phyloP scores from a whole-genome alignment of 2,888 invertebrate species.

The Deilephila porcellus region DNA sequence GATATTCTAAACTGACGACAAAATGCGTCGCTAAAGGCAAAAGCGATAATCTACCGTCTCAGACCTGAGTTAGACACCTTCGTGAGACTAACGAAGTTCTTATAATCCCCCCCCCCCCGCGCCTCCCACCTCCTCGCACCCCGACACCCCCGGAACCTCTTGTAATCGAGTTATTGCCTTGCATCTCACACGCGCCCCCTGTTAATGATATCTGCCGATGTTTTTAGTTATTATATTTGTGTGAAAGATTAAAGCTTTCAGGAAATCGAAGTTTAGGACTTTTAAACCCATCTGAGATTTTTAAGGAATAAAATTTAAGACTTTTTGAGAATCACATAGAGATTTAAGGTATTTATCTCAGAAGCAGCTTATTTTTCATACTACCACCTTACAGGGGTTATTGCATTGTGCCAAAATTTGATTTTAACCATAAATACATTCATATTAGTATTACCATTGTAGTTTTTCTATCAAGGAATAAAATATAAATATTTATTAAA shows the following conservation, averaged over 20 bases:
- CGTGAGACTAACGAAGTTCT: constrained; percentile 82
- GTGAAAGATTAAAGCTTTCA: too few species aligned
- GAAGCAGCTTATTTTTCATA: too few species aligned
- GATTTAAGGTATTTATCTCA: too few species aligned
- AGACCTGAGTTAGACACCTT: constrained; percentile 79
- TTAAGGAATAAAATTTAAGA: too few species aligned
- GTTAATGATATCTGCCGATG: constrained; percentile 11
- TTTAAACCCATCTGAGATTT: too few species aligned
- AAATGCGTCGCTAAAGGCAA: constrained; percentile 71
- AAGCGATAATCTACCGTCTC: constrained; percentile 76
- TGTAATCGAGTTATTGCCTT: constrained; percentile 79
- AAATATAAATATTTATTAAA: too few species aligned
- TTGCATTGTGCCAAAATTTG: too few species aligned
- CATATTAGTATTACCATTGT: too few species aligned
- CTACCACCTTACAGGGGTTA: too few species aligned
- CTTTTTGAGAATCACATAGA: background rate
- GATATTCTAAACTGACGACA: constrained; percentile 64
- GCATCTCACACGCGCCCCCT: constrained; percentile 70
- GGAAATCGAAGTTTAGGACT: too few species aligned
- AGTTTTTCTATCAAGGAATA: too few species aligned
- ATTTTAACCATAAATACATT: too few species aligned
- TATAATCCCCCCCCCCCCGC: constrained; percentile 68
- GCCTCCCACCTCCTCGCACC: constrained; percentile 38
- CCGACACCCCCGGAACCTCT: constrained; percentile 45
- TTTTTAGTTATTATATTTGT: constrained; percentile 5